Evolutionary conservation across 1,140 invertebrate species (phyloP).

Genomic region (Grapholita molesta): DNA sequence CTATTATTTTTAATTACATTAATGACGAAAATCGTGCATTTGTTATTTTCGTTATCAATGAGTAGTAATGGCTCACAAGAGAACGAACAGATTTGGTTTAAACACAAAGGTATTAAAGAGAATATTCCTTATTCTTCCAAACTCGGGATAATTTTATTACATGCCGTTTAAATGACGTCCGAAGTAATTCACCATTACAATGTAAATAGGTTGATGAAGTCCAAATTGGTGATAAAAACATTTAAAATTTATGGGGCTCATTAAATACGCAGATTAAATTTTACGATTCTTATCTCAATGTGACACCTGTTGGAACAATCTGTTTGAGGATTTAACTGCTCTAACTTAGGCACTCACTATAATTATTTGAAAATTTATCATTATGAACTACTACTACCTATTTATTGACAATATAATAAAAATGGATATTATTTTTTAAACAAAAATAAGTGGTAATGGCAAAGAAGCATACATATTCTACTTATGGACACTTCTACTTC

Average conservation of each 20-base stretch:
- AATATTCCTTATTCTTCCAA: not conserved
- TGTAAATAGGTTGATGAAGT: constrained; percentile 6
- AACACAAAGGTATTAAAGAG: not conserved
- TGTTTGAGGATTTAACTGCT: not conserved
- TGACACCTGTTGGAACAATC: not conserved
- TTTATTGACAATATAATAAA: too few relatives aligned
- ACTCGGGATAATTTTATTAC: not conserved
- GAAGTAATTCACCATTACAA: constrained; percentile 9
- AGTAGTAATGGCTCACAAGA: not conserved
- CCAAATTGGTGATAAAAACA: not conserved
- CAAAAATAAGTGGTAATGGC: too few relatives aligned
- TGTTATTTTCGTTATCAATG: not conserved
- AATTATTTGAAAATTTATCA: too few relatives aligned
- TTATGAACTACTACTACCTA: too few relatives aligned
- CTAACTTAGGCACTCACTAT: too few relatives aligned
- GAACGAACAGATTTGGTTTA: not conserved
- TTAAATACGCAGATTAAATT: not conserved
- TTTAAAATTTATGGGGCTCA: not conserved
- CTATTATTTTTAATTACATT: not conserved
- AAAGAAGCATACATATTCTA: too few relatives aligned
- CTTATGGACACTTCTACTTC: too few relatives aligned
- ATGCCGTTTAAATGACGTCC: not conserved
- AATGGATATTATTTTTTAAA: too few relatives aligned
- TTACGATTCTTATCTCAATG: not conserved
- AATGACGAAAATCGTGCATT: not conserved